Base-by-base conservation (phyloP, 2,888 invertebrate species). In the Tolmerus cingulatus region DNA sequence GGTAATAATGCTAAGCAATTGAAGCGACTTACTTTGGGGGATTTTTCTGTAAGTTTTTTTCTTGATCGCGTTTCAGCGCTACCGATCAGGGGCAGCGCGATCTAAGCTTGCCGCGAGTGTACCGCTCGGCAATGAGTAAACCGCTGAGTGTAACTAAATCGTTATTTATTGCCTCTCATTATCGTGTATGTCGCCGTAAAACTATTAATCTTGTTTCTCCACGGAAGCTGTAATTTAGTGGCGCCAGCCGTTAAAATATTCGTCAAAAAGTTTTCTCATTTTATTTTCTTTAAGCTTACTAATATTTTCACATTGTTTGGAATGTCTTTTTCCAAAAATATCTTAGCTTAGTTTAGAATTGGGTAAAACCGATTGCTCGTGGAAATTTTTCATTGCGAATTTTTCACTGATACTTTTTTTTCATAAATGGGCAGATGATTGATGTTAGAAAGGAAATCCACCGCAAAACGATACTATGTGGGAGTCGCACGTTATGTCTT, bases 351-450 rank as follows among this genome's bases (percentile, higher is more conserved):
- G 27, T 19, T 66, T 23, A 66, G 66, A 16, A 66, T 23, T 66
- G 66, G 66, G 66, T 66, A 66, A 66, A 66, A 66, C 66, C 66
- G 23, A 66, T 66, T 66, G 66, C 19, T 66, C 66, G 66, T 2
- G 66, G 27, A 66, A 66, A 66, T 66, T 66, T 66, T 27, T 23
- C 12, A 23, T 8, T 23, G 23, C 66, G 27, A 19, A 66, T 66
- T 66, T 66, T 23, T 66, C 23, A 12, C 27, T 23, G 27, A 66
- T 27, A 12, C 0, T 40, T 40, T 19, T 55, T 12, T 66, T 51
- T 79, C 27, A 27, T 43, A 79, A 30, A 78, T 79, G 51, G 51
- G 51, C 79, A 46, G 51, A 51, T 79, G 79, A 79, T 79, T 79
- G 79, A 79, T 51, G 23, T 27, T 27, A 30, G 51, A 46, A 79